These are phyloP conservation scores for Trichogramma evanescens DNA, from an alignment of 2,888 invertebrate species.

Conservation along the genomic window DNA sequence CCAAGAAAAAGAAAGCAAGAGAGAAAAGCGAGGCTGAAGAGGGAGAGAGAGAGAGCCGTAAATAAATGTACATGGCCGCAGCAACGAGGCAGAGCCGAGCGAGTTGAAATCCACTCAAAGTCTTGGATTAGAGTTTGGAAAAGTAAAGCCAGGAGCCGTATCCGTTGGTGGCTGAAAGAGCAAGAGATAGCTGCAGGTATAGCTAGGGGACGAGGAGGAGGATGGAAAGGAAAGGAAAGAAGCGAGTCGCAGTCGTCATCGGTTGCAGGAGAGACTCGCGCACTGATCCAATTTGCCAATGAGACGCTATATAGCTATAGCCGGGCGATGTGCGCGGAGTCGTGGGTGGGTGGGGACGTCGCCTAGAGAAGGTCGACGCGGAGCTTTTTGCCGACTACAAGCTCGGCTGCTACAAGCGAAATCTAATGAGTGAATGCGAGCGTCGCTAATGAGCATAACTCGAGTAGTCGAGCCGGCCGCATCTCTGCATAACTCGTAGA, in stretches of 20 bases:
- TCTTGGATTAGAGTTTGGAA: constrained; percentile 43
- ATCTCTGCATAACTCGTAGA: no score
- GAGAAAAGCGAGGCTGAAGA: constrained; percentile 20
- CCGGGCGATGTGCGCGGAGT: no score
- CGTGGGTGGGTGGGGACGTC: not conserved
- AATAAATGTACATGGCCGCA: constrained; percentile 30
- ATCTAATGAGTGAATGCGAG: constrained; percentile 46
- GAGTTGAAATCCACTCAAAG: constrained; percentile 45
- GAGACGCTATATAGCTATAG: no score
- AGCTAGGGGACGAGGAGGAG: no score
- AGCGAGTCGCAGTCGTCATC: not conserved
- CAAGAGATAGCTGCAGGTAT: no score
- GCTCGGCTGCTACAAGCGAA: constrained; percentile 27
- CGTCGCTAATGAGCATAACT: constrained; percentile 46
- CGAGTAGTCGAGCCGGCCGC: constrained; percentile 27
- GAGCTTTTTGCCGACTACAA: constrained; percentile 18
- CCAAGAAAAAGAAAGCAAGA: constrained; percentile 17
- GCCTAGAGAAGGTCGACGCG: constrained; percentile 21
- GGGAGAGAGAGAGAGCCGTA: constrained; percentile 24
- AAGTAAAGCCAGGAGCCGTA: constrained; percentile 36
- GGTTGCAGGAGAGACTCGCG: constrained; percentile 33
- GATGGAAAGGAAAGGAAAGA: no score
- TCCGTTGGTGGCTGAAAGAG: not conserved
- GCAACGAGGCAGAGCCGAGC: constrained; percentile 11
- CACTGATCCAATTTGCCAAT: constrained; percentile 43